Base-by-base conservation (phyloP, 35 echinoderm and acorn worm genomes). In the Amphiura filiformis region DNA sequence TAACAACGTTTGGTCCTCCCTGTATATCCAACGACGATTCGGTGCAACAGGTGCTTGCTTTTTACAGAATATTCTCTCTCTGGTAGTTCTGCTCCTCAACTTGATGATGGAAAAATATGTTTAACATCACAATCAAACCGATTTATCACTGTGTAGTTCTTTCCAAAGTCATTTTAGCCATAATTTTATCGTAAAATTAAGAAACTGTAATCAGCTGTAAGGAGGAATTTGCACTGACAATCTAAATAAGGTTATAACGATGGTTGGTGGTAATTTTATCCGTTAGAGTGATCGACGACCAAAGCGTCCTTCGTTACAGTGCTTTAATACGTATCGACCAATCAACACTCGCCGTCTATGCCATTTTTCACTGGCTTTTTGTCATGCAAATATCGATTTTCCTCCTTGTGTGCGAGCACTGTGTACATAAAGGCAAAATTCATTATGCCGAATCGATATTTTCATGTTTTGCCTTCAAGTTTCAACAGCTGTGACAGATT, bases 271-370 rank as follows among this genome's bases (percentile, higher is more conserved):
- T 52, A 52, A 52, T 52, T n/a, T n/a, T n/a, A n/a, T 26, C 9
- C 61, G 61, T 70, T 70, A 70, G 61, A 70, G 26, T n/a, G 44
- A 70, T 70, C 61, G 28, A 70, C 61, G n/a, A n/a, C 41, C 41
- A 47, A 70, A 30, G 61, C 9, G 61, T 70, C 61, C 61, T 70
- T 70, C 61, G 61, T 70, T 70, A 70, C 61, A 70, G 15, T 2
- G 61, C 28, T 26, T 70, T 70, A 26, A 70, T 26, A 18, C 26
- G 11, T n/a, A 23, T 18, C 28, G 28, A 30, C 61, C 61, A 52
- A 70, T 70, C 61, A 70, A 23, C 61, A 70, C 28, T 11, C 15
- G 61, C 61, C 61, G 61, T 23, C 61, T 70, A 4, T 13, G 61
- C 26, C 61, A 70, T 26, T 70, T 70, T n/a, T 23, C 15, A 70